phyloP scores from a whole-genome alignment of 2,113 vertebrate genomes.

The Paradisaea rubra region DNA sequence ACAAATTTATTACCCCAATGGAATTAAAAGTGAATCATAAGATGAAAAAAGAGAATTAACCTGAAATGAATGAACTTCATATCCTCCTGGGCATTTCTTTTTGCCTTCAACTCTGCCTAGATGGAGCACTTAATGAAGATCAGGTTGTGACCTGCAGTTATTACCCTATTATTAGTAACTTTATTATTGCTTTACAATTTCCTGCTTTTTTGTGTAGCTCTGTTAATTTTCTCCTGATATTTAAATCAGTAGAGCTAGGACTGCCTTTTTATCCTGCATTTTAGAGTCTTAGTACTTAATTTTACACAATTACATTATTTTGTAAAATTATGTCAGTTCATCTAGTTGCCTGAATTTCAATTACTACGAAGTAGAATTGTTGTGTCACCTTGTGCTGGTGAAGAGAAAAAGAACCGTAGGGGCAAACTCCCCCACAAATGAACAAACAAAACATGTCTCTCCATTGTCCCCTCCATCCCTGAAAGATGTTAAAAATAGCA shows the following conservation, averaged over 20 bases:
- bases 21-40: background rate
- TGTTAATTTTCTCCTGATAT: background rate
- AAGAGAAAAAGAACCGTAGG: background rate
- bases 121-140: background rate
- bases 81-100: background rate
- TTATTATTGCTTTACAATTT: background rate
- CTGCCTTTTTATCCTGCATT: background rate
- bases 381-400: background rate
- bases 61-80: background rate
- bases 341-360: background rate
- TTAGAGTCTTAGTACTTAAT: background rate
- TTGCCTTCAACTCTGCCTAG: background rate
- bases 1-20: background rate
- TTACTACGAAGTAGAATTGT: background rate
- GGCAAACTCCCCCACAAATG: background rate
- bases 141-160: background rate
- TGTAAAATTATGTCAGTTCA: background rate
- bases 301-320: background rate
- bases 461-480: fast-evolving
- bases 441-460: background rate
- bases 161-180: background rate
- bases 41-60: background rate
- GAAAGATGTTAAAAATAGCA: background rate
- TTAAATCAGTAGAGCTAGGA: background rate
- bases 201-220: background rate